Evolutionary conservation across 2,888 invertebrate genomes (phyloP).

Genomic region (Plebejus argus): DNA sequence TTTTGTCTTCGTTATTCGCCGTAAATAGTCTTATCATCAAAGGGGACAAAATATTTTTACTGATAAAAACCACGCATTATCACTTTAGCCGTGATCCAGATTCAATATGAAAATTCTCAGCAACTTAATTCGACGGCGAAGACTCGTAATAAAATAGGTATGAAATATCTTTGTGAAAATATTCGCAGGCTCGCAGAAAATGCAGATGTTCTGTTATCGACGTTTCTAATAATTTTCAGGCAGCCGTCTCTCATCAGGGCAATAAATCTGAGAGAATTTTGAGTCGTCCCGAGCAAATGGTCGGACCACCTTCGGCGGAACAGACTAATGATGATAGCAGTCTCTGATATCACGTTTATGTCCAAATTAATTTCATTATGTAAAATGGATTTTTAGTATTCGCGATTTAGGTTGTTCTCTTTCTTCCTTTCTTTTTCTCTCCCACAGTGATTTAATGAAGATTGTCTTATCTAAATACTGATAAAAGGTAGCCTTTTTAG

Average conservation of each 20-base stretch:
- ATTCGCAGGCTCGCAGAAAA: conserved; percentile 16
- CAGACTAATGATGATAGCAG: conserved; percentile 20
- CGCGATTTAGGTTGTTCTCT: conserved; percentile 13
- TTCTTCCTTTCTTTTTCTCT: no score
- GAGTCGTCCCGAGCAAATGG: conserved; percentile 25
- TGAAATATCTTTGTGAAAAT: conserved; percentile 25
- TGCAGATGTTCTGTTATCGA: conserved; percentile 36
- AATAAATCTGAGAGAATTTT: conserved; percentile 33
- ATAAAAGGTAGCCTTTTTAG: no score
- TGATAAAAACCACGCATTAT: neutral
- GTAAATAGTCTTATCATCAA: no score
- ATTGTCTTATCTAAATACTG: neutral
- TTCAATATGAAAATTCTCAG: neutral
- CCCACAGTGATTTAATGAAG: neutral
- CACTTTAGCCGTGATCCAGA: neutral
- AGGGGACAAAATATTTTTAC: no score
- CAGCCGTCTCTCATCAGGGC: conserved; percentile 27
- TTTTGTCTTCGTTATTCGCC: no score
- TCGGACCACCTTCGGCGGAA: conserved; percentile 21
- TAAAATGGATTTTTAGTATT: neutral
- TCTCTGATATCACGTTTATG: conserved; percentile 25
- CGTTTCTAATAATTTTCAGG: conserved; percentile 39
- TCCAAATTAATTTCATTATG: conserved; percentile 11
- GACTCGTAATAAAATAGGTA: conserved; percentile 14
- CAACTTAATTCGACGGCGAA: neutral